Conservation (phyloP, 2,113 vertebrate genomes). For the Erpornis zantholeuca region DNA sequence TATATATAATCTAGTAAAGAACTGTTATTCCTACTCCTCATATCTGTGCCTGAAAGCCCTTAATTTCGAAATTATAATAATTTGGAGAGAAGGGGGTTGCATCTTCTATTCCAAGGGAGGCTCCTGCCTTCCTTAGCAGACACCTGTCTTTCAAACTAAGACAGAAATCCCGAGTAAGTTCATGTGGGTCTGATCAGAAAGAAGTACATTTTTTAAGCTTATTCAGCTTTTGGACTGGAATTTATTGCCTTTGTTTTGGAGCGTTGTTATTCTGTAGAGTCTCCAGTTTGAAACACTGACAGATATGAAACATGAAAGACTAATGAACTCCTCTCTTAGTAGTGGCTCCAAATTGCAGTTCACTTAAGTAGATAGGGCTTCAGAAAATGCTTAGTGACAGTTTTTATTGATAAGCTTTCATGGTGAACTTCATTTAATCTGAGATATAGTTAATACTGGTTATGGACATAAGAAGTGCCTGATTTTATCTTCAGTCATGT, state of each 20-base stretch:
- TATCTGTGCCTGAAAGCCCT: too few relatives aligned
- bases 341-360: not conserved
- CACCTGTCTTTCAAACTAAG: too few relatives aligned
- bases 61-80: too few relatives aligned
- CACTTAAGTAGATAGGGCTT: not conserved
- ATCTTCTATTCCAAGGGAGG: too few relatives aligned
- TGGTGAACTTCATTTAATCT: not conserved
- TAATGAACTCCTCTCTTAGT: not conserved
- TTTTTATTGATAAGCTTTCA: not conserved
- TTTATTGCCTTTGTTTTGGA: not conserved
- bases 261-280: not conserved
- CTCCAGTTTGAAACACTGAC: not conserved
- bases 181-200: not conserved
- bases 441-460: not conserved
- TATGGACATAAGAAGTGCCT: not conserved
- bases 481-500: not conserved
- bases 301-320: not conserved
- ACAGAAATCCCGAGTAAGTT: too few relatives aligned
- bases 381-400: not conserved
- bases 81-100: too few relatives aligned
- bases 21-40: too few relatives aligned
- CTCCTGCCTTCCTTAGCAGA: too few relatives aligned
- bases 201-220: not conserved
- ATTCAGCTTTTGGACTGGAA: not conserved
- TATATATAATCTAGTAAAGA: too few relatives aligned